Base-by-base conservation (phyloP, 2,888 invertebrate genomes). In the Pocota personata region DNA sequence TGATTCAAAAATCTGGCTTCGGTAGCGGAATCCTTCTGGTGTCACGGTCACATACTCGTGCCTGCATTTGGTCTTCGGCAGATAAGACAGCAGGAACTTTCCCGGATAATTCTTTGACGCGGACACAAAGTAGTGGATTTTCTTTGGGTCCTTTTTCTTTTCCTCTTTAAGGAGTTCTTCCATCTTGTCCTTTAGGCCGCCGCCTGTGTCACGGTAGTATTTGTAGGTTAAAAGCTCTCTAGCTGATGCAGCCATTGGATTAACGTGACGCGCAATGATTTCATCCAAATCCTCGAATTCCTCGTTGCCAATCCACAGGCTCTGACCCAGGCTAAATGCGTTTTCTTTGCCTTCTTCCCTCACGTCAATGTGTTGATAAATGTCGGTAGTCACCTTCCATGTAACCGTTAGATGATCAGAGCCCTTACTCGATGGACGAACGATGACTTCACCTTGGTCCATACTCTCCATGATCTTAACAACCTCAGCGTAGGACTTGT, bases 231-330 rank as follows among this genome's bases (percentile, higher is more conserved):
- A 93, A 43, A 99, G 94, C 90, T 99, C 99, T 2, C 98, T 94
- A 0, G 97, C 98, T 90, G 96, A 96, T 0, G 96, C 95, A 0
- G 99, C 98, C 98, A 99, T 98, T 0, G 99, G 99, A 82, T 97
- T 98, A 4, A 99, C 96, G 93, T 98, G 95, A 10, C 99, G 95
- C 0, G 99, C 99, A 72, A 99, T 97, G 82, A 99, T 99, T 95
- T 99, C 99, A 92, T 99, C 99, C 35, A 99, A 93, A 93, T 99
- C 99, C 93, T 99, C 99, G 92, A 98, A 99, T 90, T 98, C 98
- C 89, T 98, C 97, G 82, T 94, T 95, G 37, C 95, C 96, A 89
- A 99, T 99, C 95, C 96, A 96, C 10, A 99, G 93, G 4, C 95
- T 95, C 89, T 95, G 95, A 66, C 99, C 99, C 88, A 99, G 93